Percentiles rank a stretch among this genome's conserved stretches.
These are phyloP conservation scores for Pangasius djambal DNA, from an alignment of 2,797 vertebrate genomes.

Conservation along the genomic window DNA sequence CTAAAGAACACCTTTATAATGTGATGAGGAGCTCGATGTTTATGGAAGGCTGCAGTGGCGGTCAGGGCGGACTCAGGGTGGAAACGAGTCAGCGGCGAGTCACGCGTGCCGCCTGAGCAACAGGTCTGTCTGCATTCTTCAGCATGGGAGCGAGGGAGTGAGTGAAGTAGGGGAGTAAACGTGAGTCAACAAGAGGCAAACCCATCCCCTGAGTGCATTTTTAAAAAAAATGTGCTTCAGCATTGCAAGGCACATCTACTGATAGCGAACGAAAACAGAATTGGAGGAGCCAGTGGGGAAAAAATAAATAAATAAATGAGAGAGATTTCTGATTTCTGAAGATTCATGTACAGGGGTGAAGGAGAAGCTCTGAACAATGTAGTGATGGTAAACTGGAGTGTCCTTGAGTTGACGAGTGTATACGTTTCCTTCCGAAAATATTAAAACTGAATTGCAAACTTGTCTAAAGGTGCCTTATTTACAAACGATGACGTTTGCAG, in stretches of 20 bases:
- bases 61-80: constrained; percentile 12
- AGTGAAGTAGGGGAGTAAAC: constrained; percentile 17
- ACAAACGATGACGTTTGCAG: background rate
- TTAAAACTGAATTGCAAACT: background rate
- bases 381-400: background rate
- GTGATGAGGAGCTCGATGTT: background rate
- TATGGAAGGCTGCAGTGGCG: background rate
- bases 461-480: background rate
- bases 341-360: background rate
- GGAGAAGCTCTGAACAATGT: background rate
- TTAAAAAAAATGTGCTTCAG: background rate
- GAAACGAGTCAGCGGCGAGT: constrained; percentile 34
- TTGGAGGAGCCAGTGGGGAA: background rate
- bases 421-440: background rate
- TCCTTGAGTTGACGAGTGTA: background rate
- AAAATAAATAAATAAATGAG: no score
- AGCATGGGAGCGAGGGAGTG: constrained; percentile 30
- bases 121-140: constrained; percentile 75
- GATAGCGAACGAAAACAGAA: background rate
- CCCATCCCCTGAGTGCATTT: constrained; percentile 54
- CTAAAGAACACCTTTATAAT: background rate
- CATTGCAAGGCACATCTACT: background rate
- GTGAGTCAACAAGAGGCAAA: constrained; percentile 50
- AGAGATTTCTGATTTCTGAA: background rate
- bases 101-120: constrained; percentile 63